phyloP scores from a whole-genome alignment of 2,113 vertebrate genomes.

The Chloropsis cyanopogon region DNA sequence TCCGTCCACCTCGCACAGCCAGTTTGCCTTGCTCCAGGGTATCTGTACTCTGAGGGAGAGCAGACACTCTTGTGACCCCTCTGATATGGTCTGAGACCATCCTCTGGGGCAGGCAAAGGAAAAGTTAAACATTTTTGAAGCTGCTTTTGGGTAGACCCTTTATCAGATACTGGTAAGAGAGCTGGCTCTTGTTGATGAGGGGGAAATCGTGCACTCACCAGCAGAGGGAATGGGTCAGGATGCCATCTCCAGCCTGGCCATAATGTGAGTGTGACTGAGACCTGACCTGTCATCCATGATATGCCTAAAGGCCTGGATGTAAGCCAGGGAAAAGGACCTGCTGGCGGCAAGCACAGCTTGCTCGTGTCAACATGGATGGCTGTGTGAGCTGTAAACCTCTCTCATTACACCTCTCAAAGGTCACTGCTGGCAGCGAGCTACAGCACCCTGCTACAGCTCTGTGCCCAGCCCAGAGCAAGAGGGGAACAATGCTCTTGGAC shows the following conservation, averaged over 20 bases:
- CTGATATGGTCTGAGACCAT: neutral
- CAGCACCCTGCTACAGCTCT: neutral
- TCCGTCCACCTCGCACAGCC: neutral
- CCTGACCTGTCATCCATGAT: neutral
- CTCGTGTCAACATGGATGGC: neutral
- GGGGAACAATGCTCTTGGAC: neutral
- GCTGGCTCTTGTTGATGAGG: neutral
- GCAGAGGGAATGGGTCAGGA: neutral
- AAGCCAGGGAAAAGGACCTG: neutral
- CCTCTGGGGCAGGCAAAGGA: neutral
- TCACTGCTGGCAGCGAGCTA: neutral
- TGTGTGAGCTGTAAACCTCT: neutral
- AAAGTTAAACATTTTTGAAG: neutral
- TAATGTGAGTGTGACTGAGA: neutral
- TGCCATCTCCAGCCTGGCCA: neutral
- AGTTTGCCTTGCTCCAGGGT: neutral
- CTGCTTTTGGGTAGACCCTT: neutral
- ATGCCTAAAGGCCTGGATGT: neutral
- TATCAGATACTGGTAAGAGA: neutral
- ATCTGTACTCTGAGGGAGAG: neutral
- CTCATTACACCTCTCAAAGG: neutral
- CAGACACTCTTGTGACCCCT: neutral
- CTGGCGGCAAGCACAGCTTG: neutral
- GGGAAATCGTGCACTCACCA: accelerated
- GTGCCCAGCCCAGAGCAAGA: accelerated